Evolutionary conservation across 2,888 invertebrate species (phyloP).

Genomic region (Drosophila limbata): DNA sequence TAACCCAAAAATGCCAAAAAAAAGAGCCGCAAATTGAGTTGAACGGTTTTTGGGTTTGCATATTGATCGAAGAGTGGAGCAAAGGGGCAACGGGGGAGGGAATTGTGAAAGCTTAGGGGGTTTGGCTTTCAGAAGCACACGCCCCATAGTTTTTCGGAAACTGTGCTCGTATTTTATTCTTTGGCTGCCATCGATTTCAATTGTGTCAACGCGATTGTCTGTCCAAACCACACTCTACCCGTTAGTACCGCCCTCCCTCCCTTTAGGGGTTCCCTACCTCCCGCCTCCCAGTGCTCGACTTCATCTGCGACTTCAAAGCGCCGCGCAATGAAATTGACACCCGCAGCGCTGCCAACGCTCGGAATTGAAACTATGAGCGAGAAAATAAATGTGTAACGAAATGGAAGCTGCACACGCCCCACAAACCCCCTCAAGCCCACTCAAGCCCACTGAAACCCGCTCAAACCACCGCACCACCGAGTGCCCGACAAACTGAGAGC

Average conservation of each 20-base stretch:
- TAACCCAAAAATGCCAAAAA: conserved; percentile 14
- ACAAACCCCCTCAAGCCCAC: neutral
- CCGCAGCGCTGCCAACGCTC: conserved; percentile 67
- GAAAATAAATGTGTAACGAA: conserved; percentile 75
- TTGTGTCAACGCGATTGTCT: conserved; percentile 64
- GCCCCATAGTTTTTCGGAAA: conserved; percentile 61
- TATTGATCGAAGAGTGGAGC: conserved; percentile 1
- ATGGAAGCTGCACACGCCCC: conserved; percentile 62
- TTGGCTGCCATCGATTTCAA: conserved; percentile 72
- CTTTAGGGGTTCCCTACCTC: neutral
- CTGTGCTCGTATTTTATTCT: conserved; percentile 34
- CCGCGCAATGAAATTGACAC: conserved; percentile 75
- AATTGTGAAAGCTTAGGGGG: neutral
- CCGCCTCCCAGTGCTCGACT: conserved; percentile 1
- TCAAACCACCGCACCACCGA: neutral
- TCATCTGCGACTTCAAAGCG: conserved; percentile 68
- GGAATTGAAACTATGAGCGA: conserved; percentile 74
- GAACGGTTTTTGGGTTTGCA: conserved; percentile 49
- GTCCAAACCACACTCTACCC: neutral
- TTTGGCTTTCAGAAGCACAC: conserved; percentile 31
- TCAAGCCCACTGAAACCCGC: neutral
- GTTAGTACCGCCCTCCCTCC: neutral
- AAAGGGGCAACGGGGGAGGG: neutral
- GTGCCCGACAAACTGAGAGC: conserved; percentile 2
- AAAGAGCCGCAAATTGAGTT: conserved; percentile 71